phyloP scores from a whole-genome alignment of 2,888 invertebrate species.

The Synergus itoensis region DNA sequence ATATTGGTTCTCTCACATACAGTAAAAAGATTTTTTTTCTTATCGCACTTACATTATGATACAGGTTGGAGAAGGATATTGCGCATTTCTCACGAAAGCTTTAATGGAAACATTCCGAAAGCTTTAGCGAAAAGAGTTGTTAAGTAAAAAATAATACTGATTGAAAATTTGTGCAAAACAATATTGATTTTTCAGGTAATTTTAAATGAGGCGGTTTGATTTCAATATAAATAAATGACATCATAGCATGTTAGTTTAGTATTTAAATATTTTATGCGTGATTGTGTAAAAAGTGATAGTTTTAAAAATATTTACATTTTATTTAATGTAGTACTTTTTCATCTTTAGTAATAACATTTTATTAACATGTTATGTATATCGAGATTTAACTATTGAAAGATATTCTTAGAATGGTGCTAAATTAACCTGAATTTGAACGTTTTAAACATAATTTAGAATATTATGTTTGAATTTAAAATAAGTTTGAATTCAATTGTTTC shows the following conservation, averaged over 20 bases:
- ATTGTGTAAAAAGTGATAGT: slow-evolving; percentile 10
- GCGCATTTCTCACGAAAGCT: not conserved
- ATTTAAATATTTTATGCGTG: not conserved
- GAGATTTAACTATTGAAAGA: not conserved
- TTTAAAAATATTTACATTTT: slow-evolving; percentile 29
- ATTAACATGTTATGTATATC: not conserved
- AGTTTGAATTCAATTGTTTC: not conserved
- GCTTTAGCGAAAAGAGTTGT: slow-evolving; percentile 18
- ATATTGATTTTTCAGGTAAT: not conserved
- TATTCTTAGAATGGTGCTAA: not conserved
- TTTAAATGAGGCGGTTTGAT: not conserved
- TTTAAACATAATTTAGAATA: not conserved
- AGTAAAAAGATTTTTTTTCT: slow-evolving; percentile 16
- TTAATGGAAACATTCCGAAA: slow-evolving; percentile 19
- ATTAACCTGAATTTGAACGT: not conserved
- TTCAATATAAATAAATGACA: not conserved
- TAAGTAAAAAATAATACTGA: not conserved
- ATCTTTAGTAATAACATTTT: not conserved
- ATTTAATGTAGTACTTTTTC: not conserved
- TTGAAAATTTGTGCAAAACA: not conserved
- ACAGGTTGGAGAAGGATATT: slow-evolving; percentile 3
- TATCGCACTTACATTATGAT: slow-evolving; percentile 34
- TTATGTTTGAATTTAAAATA: not conserved
- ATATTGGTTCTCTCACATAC: slow-evolving; percentile 9
- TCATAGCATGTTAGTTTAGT: not conserved